Percentiles rank a stretch among this genome's conserved stretches.
phyloP scores from a whole-genome alignment of 2,888 invertebrate genomes.

The Drosophila melanosoma region DNA sequence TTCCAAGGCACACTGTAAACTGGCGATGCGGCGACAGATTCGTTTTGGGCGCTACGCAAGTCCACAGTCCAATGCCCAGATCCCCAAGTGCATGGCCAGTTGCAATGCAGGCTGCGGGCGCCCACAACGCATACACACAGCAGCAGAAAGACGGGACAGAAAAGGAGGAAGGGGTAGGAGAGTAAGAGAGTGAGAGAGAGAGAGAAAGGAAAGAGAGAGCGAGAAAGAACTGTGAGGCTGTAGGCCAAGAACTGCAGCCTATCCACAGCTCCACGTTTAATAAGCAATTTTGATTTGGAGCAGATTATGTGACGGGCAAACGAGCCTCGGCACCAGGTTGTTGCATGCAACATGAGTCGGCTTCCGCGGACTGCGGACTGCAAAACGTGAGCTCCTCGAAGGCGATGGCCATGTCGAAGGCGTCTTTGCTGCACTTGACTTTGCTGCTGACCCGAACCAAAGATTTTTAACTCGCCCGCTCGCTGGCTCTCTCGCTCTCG shows the following conservation, averaged over 20 bases:
- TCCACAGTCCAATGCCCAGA: slow-evolving; percentile 2
- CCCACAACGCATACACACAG: slow-evolving; percentile 36
- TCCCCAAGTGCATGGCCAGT: slow-evolving; percentile 24
- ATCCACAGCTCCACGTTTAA: slow-evolving; percentile 78
- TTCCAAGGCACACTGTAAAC: slow-evolving; percentile 40
- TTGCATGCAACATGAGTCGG: slow-evolving; percentile 67
- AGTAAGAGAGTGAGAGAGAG: slow-evolving; percentile 1
- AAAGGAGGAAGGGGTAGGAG: neutral
- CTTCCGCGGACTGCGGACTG: slow-evolving; percentile 42
- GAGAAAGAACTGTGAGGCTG: slow-evolving; percentile 6
- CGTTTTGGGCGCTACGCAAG: slow-evolving; percentile 75
- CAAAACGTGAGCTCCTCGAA: slow-evolving; percentile 53
- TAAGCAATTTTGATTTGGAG: slow-evolving; percentile 84
- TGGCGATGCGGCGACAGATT: slow-evolving; percentile 79
- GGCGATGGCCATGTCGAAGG: slow-evolving; percentile 9
- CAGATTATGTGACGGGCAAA: slow-evolving; percentile 79
- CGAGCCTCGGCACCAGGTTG: slow-evolving; percentile 63
- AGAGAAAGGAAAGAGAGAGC: slow-evolving; percentile 1
- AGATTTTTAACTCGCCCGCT: slow-evolving; percentile 58
- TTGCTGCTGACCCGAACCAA: slow-evolving; percentile 70
- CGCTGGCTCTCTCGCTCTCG: slow-evolving; percentile 4
- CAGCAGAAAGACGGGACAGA: neutral
- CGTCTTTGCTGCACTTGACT: slow-evolving; percentile 72
- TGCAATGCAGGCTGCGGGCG: slow-evolving; percentile 37
- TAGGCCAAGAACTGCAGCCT: slow-evolving; percentile 32